phyloP scores from a whole-genome alignment of 2,888 invertebrate genomes.

The Euspilapteryx auroguttella region DNA sequence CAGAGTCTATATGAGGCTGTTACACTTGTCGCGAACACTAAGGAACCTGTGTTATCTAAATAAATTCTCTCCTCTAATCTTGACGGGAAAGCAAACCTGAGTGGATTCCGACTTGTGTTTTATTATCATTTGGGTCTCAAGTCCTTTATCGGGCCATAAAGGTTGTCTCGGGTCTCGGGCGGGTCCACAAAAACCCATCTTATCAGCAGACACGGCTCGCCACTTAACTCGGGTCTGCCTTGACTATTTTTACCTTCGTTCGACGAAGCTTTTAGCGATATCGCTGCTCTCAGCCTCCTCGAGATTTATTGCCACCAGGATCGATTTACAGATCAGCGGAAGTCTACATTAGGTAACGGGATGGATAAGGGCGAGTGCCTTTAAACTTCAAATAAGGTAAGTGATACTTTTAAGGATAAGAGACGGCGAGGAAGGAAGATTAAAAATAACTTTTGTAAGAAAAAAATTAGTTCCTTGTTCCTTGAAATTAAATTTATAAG shows the following conservation, averaged over 20 bases:
- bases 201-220: slow-evolving; percentile 53
- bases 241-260: slow-evolving; percentile 34
- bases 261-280: slow-evolving; percentile 51
- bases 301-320: slow-evolving; percentile 47
- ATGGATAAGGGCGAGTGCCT: no score
- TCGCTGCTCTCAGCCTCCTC: slow-evolving; percentile 27
- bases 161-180: slow-evolving; percentile 23
- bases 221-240: slow-evolving; percentile 35
- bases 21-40: no score
- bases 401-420: no score
- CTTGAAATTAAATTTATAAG: no score
- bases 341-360: slow-evolving; percentile 43
- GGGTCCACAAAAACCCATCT: slow-evolving; percentile 49
- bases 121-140: slow-evolving; percentile 30
- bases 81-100: slow-evolving; percentile 28
- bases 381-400: no score
- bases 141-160: slow-evolving; percentile 26
- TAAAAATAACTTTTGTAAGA: no score
- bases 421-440: no score
- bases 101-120: slow-evolving; percentile 27
- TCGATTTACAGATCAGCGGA: slow-evolving; percentile 45
- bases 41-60: slow-evolving; percentile 42
- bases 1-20: no score
- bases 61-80: slow-evolving; percentile 30
- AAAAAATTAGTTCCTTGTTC: no score